Evolutionary conservation across 1,140 invertebrate genomes (phyloP).

Genomic region (Caerostris extrusa): DNA sequence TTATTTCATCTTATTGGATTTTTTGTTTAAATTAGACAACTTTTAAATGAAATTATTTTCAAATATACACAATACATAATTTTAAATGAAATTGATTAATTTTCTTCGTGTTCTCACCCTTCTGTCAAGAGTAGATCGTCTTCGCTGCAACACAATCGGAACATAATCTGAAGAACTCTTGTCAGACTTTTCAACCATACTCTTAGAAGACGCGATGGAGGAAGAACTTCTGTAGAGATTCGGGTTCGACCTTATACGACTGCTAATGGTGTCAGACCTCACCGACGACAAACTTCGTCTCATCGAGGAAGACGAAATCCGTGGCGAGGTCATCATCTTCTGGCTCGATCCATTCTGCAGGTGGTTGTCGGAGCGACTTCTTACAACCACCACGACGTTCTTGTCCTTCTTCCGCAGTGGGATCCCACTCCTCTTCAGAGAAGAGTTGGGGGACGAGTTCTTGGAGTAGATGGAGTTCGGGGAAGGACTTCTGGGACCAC

Average conservation of each 20-base stretch:
- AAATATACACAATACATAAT: too few relatives aligned
- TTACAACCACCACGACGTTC: slow-evolving; percentile 42
- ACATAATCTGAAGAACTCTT: neutral
- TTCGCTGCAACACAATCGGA: neutral
- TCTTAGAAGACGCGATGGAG: slow-evolving; percentile 42
- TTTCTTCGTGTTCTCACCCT: neutral
- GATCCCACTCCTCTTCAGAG: slow-evolving; percentile 57
- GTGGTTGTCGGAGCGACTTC: slow-evolving; percentile 26
- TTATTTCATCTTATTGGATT: too few relatives aligned
- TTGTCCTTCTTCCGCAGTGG: slow-evolving; percentile 58
- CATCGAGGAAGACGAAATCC: slow-evolving; percentile 55
- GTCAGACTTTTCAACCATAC: slow-evolving; percentile 14
- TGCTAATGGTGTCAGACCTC: slow-evolving; percentile 66
- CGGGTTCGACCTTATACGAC: slow-evolving; percentile 26
- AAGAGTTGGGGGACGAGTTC: slow-evolving; percentile 53
- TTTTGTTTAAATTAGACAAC: too few relatives aligned
- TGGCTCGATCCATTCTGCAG: neutral
- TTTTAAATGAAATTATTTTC: too few relatives aligned
- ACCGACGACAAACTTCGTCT: slow-evolving; percentile 61
- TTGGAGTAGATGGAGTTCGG: slow-evolving; percentile 50
- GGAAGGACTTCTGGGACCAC: slow-evolving; percentile 52
- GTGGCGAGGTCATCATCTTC: neutral
- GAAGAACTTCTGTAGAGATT: slow-evolving; percentile 49
- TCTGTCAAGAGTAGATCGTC: slow-evolving; percentile 51
- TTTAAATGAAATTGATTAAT: too few relatives aligned